Conservation (phyloP, 2,888 invertebrate genomes). For the Amphipoea lucens region DNA sequence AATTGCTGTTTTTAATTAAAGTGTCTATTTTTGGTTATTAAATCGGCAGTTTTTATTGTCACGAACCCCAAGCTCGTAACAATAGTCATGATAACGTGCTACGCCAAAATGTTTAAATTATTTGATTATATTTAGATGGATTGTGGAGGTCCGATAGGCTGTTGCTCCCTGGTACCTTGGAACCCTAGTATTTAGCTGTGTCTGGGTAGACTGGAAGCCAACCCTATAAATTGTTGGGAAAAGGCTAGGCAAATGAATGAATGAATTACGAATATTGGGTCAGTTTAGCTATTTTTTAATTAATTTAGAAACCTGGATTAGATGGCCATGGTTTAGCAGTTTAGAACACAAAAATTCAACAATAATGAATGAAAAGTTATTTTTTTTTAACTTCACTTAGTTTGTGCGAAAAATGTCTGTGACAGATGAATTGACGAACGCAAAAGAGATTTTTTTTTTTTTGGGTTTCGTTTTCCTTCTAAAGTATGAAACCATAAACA, state of each 20-base stretch:
- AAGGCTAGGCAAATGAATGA: too few species aligned
- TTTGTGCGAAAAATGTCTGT: not conserved
- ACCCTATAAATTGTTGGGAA: too few species aligned
- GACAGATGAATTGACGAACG: not conserved
- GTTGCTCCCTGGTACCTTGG: not conserved
- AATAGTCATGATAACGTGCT: not conserved
- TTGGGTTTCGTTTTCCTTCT: slow-evolving; percentile 5
- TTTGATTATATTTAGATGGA: not conserved
- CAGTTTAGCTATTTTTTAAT: not conserved
- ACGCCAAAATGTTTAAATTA: not conserved
- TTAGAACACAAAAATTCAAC: not conserved
- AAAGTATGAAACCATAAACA: not conserved
- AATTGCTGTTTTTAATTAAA: too few species aligned
- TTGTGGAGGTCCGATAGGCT: not conserved
- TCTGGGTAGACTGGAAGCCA: too few species aligned
- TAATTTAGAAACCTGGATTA: not conserved
- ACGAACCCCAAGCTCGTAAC: too few species aligned
- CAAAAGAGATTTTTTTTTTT: not conserved
- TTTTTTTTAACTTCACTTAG: not conserved
- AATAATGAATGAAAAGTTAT: not conserved
- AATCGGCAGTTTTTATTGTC: too few species aligned
- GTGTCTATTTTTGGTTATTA: too few species aligned
- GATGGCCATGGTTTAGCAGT: not conserved
- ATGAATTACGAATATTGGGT: not conserved
- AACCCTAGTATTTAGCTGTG: too few species aligned